Base-by-base conservation (phyloP, 2,113 vertebrate species). In the Geococcyx californianus region DNA sequence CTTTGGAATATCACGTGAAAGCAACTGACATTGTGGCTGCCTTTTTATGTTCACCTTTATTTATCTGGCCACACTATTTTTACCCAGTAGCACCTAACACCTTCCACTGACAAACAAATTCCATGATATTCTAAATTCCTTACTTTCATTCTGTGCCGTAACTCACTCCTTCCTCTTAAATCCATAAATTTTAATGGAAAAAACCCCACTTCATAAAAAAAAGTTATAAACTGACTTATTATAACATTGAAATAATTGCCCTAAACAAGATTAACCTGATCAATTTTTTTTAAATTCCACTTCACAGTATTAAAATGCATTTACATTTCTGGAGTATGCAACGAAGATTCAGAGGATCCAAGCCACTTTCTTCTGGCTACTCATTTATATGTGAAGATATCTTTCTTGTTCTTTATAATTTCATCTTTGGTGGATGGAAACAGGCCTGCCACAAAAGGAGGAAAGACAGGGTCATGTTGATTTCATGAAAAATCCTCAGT, bases 131-230 rank as follows among this genome's bases (percentile, higher is more conserved):
- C 34, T 38, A 21, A 77, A 77, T 58, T 81, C 7, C 14, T 62
- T 34, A 59, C 33, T 33, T 90, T 67, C n/a, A 36, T 56, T 34
- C 44, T 70, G 13, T 28, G 24, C 72, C 26, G 67, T 29, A 76
- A 15, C 12, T 36, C 13, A 12, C 23, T 64, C 14, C 3, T 5
- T 3, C 2, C 8, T 70, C 14, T 40, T 52, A 56, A 54, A 63
- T 63, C 6, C 42, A 59, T 7, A 49, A 36, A 55, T 59, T 51
- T 34, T 42, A 79, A 79, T 49, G 33, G 13, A 19, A 31, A 87
- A 74, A 70, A 16, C 1, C 0, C 0, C 12, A 21, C 31, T 38
- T 81, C 28, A 26, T 42, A 49, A 64, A 55, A 1, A 3, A 40
- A 76, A 60, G 13, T 58, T 80, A 34, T 44, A 58, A 82, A 85